phyloP scores from a whole-genome alignment of 2,797 vertebrate species.

The Acanthiza pusilla region DNA sequence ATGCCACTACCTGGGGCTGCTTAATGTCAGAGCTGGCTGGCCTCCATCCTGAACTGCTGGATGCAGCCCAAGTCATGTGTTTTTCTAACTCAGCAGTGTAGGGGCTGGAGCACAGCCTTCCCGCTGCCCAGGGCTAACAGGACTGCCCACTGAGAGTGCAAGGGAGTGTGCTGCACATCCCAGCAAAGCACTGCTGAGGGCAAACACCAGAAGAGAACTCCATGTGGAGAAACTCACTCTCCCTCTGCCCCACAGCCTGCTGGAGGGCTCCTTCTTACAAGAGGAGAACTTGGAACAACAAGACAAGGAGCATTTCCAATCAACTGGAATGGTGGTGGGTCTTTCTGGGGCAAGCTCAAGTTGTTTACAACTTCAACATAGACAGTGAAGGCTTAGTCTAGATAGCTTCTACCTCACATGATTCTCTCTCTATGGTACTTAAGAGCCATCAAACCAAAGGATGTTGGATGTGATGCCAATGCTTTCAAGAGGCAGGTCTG shows the following conservation, averaged over 20 bases:
- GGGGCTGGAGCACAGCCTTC: background rate
- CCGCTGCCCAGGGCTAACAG: background rate
- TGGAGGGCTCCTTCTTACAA: background rate
- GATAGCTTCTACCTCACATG: background rate
- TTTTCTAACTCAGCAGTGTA: background rate
- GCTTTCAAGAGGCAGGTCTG: background rate
- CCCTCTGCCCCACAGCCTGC: background rate
- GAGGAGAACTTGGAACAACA: background rate
- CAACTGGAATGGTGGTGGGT: background rate
- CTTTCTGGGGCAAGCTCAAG: background rate
- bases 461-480: background rate
- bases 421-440: background rate
- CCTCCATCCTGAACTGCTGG: background rate
- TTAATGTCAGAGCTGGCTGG: background rate
- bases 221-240: background rate
- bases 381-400: background rate
- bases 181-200: background rate
- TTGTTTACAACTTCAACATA: background rate
- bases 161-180: rapidly evolving
- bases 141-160: background rate
- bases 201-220: background rate
- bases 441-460: background rate
- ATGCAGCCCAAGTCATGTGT: background rate
- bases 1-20: background rate
- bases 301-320: background rate